Evolutionary conservation across 2,113 vertebrate genomes (phyloP).

Genomic region (Phyllopteryx taeniolatus): DNA sequence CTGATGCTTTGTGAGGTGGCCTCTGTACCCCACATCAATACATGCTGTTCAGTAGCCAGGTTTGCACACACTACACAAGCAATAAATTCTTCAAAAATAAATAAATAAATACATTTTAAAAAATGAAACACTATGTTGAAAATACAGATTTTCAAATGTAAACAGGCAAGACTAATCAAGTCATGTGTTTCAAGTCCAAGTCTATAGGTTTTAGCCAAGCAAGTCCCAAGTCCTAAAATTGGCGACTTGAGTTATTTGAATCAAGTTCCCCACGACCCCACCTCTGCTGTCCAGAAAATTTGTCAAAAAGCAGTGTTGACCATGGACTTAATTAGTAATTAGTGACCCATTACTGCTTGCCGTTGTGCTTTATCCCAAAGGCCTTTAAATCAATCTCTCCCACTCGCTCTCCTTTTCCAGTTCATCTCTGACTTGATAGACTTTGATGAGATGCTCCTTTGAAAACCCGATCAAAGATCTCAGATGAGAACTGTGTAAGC

Average conservation of each 20-base stretch:
- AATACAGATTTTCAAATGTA: too few relatives aligned
- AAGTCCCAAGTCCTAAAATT: not conserved
- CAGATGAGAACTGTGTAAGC: slow-evolving; percentile 69
- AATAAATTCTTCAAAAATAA: too few relatives aligned
- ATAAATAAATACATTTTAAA: too few relatives aligned
- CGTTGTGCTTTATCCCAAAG: slow-evolving; percentile 48
- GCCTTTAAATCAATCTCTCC: slow-evolving; percentile 28
- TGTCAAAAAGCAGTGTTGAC: slow-evolving; percentile 21
- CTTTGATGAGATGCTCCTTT: slow-evolving; percentile 69
- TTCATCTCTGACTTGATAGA: slow-evolving; percentile 66
- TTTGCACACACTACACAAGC: too few relatives aligned
- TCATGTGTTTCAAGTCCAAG: not conserved
- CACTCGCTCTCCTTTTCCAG: slow-evolving; percentile 27
- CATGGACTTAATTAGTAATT: slow-evolving; percentile 65
- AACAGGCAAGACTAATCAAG: too few relatives aligned
- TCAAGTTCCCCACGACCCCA: not conserved
- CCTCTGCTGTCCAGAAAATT: not conserved
- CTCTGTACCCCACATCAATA: too few relatives aligned
- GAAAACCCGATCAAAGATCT: slow-evolving; percentile 71
- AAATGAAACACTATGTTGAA: too few relatives aligned
- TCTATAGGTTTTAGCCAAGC: not conserved
- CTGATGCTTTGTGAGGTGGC: too few relatives aligned
- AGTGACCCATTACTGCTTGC: slow-evolving; percentile 55
- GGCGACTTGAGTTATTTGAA: not conserved
- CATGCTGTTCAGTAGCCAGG: too few relatives aligned